Evolutionary conservation across 2,888 invertebrate genomes (phyloP).

Genomic region (Baronia brevicornis): DNA sequence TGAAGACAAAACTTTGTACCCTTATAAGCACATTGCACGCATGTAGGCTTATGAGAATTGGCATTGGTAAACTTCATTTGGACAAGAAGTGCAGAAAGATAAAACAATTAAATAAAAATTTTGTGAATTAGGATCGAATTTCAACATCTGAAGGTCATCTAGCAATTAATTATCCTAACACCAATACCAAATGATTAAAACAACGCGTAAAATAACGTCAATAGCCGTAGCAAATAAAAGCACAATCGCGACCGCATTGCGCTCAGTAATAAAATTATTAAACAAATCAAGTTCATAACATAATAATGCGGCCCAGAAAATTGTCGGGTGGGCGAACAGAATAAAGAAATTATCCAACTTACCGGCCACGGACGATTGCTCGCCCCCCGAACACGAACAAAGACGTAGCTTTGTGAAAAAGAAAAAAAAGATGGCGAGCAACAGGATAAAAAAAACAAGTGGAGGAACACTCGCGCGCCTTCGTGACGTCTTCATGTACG

Average conservation of each 20-base stretch:
- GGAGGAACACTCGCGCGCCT: slow-evolving; percentile 71
- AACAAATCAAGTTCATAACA: slow-evolving; percentile 74
- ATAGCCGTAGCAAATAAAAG: slow-evolving; percentile 26
- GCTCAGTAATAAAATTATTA: slow-evolving; percentile 73
- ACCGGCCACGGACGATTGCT: slow-evolving; percentile 56
- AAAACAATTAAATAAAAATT: too few species aligned
- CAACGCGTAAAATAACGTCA: slow-evolving; percentile 26
- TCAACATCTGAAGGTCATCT: too few species aligned
- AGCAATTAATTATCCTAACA: too few species aligned
- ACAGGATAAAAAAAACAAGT: slow-evolving; percentile 72
- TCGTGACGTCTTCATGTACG: slow-evolving; percentile 72
- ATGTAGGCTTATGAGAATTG: too few species aligned
- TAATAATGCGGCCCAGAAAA: slow-evolving; percentile 70
- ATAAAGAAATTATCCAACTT: slow-evolving; percentile 75
- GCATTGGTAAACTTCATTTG: too few species aligned
- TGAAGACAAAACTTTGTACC: too few species aligned
- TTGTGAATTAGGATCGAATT: too few species aligned
- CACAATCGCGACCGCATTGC: slow-evolving; percentile 46
- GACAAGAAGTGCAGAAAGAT: too few species aligned
- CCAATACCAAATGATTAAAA: too few species aligned
- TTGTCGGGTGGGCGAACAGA: slow-evolving; percentile 65
- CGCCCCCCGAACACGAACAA: slow-evolving; percentile 60
- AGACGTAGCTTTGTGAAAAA: slow-evolving; percentile 65
- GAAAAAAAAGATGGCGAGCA: slow-evolving; percentile 43
- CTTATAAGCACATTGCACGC: too few species aligned